These are phyloP conservation scores for Paraescarpia echinospica DNA, from an alignment of 1,140 invertebrate species.

Conservation along the genomic window DNA sequence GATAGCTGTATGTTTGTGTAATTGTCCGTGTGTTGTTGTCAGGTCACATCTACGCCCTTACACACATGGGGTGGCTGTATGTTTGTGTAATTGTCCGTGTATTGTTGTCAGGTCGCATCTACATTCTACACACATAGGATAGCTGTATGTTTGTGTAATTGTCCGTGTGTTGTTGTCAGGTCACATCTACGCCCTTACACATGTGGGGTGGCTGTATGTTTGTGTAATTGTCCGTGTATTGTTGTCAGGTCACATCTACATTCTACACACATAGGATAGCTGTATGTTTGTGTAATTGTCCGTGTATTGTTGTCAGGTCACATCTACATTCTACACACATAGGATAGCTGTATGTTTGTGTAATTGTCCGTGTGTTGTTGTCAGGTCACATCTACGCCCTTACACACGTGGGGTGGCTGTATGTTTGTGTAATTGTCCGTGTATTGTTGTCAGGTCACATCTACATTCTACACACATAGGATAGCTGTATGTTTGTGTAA, in stretches of 20 bases:
- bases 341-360: too few species aligned
- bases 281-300: too few species aligned
- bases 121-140: not conserved
- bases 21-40: slow-evolving; percentile 33
- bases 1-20: too few species aligned
- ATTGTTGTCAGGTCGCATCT: not conserved
- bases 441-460: slow-evolving; percentile 52
- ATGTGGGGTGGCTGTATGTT: slow-evolving; percentile 99
- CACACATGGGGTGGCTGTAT: slow-evolving; percentile 95
- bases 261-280: slow-evolving; percentile 63
- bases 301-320: too few species aligned
- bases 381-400: too few species aligned
- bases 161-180: slow-evolving; percentile 59
- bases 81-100: too few species aligned
- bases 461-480: slow-evolving; percentile 93
- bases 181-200: slow-evolving; percentile 91
- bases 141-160: slow-evolving; percentile 17
- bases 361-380: too few species aligned
- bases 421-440: not conserved
- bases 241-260: slow-evolving; percentile 95
- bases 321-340: too few species aligned
- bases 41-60: slow-evolving; percentile 88
- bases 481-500: slow-evolving; percentile 91
- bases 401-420: too few species aligned
- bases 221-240: slow-evolving; percentile 94